Evolutionary conservation across 2,888 invertebrate species (phyloP).

Genomic region (Conomelus anceps): DNA sequence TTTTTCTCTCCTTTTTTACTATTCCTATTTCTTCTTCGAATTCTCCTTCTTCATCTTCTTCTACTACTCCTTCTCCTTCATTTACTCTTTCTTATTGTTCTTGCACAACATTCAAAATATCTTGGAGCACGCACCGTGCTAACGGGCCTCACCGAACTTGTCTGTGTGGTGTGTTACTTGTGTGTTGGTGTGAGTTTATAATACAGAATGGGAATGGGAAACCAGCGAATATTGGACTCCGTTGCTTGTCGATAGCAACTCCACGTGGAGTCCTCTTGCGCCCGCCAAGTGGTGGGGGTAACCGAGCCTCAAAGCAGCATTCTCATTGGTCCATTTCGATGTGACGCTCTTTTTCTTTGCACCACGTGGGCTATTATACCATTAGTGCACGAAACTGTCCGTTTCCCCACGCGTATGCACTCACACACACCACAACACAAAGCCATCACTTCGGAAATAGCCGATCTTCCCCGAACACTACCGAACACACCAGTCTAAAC

Average conservation of each 20-base stretch:
- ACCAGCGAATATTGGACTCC: no score
- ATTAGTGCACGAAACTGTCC: constrained; percentile 24
- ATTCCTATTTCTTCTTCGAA: no score
- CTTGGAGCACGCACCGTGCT: neutral
- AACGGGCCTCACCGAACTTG: neutral
- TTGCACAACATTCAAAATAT: no score
- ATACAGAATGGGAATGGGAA: no score
- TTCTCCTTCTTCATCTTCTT: no score
- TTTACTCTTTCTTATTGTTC: no score
- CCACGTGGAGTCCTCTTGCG: constrained; percentile 28
- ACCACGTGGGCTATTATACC: constrained; percentile 32
- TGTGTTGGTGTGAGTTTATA: neutral
- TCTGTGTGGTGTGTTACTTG: neutral
- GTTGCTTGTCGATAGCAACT: constrained; percentile 23
- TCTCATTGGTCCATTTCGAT: constrained; percentile 25
- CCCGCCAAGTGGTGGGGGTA: constrained; percentile 16
- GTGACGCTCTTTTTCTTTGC: constrained; percentile 29
- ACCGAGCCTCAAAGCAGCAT: neutral
- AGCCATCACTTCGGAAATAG: no score
- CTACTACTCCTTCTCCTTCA: no score
- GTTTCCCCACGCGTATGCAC: neutral
- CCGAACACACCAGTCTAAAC: neutral
- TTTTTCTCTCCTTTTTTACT: no score
- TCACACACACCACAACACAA: neutral
- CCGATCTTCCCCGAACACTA: neutral